Conservation (phyloP, 2,113 vertebrate species). For the Tringa solitaria region DNA sequence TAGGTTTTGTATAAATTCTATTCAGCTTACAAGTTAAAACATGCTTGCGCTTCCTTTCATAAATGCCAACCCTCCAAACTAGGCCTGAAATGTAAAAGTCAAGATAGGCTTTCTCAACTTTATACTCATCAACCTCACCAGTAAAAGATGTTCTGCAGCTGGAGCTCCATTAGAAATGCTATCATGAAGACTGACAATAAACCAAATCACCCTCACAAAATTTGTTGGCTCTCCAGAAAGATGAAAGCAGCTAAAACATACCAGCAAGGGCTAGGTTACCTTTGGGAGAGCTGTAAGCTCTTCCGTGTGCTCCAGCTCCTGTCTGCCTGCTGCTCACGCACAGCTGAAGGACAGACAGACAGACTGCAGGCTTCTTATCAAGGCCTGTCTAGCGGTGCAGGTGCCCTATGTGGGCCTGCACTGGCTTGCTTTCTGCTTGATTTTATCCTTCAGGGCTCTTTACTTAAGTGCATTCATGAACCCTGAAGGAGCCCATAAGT, state of each 20-base stretch:
- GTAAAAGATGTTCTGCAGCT: not conserved
- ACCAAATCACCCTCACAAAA: not conserved
- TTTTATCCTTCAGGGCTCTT: not conserved
- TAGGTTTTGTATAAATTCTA: not conserved
- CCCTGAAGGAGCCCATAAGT: not conserved
- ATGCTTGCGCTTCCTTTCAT: not conserved
- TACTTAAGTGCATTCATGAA: not conserved
- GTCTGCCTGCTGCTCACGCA: not conserved
- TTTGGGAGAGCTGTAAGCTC: not conserved
- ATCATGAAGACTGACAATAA: not conserved
- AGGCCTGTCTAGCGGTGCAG: not conserved
- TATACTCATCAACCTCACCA: not conserved
- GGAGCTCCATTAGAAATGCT: not conserved
- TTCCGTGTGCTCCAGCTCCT: accelerated
- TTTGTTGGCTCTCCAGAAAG: not conserved
- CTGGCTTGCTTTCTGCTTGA: not conserved
- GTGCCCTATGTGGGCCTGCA: not conserved
- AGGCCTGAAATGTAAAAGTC: not conserved
- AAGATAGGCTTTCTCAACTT: not conserved
- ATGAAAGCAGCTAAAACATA: not conserved
- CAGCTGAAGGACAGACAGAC: not conserved
- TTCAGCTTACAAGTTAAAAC: not conserved
- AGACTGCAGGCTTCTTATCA: not conserved
- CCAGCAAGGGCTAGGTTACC: not conserved
- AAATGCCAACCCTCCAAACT: not conserved